A percentile compares a stretch with the other conserved stretches of the same genome.
Evolutionary conservation across 2,113 vertebrate genomes (phyloP).

Genomic region (Platycercus adscitus): DNA sequence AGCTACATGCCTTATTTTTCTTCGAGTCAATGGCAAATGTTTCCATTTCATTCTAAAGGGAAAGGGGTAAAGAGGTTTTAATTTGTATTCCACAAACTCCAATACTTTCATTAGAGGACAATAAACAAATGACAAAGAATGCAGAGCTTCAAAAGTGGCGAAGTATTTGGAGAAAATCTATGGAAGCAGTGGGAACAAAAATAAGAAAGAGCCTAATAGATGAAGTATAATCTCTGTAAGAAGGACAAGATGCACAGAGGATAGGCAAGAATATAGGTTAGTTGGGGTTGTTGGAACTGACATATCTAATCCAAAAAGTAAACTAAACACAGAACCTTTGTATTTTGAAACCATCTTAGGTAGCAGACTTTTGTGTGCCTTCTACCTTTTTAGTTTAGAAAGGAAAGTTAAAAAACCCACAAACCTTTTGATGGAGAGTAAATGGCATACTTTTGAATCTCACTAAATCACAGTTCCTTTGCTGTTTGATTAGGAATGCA

Average conservation of each 20-base stretch:
- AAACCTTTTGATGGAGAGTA: constrained; percentile 58
- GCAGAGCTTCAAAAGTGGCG: background rate
- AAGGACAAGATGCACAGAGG: constrained; percentile 10
- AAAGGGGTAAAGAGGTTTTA: background rate
- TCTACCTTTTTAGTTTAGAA: constrained; percentile 60
- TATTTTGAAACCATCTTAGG: constrained; percentile 46
- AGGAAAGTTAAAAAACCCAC: constrained; percentile 3
- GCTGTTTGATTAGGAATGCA: constrained; percentile 53
- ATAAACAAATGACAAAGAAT: constrained; percentile 20
- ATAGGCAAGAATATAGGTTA: constrained; percentile 37
- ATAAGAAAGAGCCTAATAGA: background rate
- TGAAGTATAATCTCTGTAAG: constrained; percentile 32
- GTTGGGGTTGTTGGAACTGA: constrained; percentile 49
- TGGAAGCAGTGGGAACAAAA: constrained; percentile 41
- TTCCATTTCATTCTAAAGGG: background rate
- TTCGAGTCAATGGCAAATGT: background rate
- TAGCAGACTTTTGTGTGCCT: constrained; percentile 49
- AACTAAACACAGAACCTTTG: constrained; percentile 59
- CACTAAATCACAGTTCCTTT: constrained; percentile 51
- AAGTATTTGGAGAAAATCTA: constrained; percentile 20
- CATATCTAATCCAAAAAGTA: constrained; percentile 58
- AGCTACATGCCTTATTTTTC: background rate
- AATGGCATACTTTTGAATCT: constrained; percentile 54
- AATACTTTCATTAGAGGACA: background rate
- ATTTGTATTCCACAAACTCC: constrained; percentile 12